Percentiles rank a stretch among this genome's conserved stretches.
phyloP scores from a whole-genome alignment of 2,888 invertebrate species.

The Nomada goodeniana region DNA sequence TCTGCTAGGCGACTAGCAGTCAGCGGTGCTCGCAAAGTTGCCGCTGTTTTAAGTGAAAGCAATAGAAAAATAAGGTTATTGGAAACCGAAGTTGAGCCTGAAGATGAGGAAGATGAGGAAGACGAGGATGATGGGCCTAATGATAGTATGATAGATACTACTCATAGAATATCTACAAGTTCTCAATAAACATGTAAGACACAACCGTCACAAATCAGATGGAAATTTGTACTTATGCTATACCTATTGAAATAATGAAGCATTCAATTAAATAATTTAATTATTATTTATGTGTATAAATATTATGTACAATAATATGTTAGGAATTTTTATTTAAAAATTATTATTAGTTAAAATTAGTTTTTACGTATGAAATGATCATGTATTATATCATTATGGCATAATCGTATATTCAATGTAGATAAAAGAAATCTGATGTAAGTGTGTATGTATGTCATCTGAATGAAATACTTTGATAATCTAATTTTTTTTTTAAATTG shows the following conservation, averaged over 20 bases:
- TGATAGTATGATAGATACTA: conserved; percentile 69
- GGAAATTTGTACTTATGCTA: conserved; percentile 21
- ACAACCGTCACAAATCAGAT: neutral
- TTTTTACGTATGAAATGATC: conserved; percentile 21
- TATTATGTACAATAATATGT: conserved; percentile 37
- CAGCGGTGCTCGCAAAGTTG: conserved; percentile 93
- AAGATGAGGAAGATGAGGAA: conserved; percentile 93
- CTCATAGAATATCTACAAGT: conserved; percentile 58
- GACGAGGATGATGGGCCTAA: conserved; percentile 79
- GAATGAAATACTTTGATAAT: conserved; percentile 7
- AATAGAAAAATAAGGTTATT: conserved; percentile 92
- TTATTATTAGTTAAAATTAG: conserved; percentile 16
- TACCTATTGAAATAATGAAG: conserved; percentile 25
- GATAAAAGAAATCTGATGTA: neutral
- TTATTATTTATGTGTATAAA: conserved; percentile 37
- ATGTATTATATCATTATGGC: neutral
- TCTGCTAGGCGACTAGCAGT: conserved; percentile 89
- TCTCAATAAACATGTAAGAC: conserved; percentile 29
- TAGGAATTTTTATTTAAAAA: conserved; percentile 25
- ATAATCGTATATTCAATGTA: conserved; percentile 20
- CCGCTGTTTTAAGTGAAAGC: conserved; percentile 93
- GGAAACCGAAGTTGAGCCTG: conserved; percentile 97
- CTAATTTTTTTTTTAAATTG: conserved; percentile 17
- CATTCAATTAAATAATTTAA: conserved; percentile 27
- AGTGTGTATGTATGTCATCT: neutral